These are phyloP conservation scores for Eubasilissa regina DNA, from an alignment of 1,140 invertebrate species.

Conservation along the genomic window DNA sequence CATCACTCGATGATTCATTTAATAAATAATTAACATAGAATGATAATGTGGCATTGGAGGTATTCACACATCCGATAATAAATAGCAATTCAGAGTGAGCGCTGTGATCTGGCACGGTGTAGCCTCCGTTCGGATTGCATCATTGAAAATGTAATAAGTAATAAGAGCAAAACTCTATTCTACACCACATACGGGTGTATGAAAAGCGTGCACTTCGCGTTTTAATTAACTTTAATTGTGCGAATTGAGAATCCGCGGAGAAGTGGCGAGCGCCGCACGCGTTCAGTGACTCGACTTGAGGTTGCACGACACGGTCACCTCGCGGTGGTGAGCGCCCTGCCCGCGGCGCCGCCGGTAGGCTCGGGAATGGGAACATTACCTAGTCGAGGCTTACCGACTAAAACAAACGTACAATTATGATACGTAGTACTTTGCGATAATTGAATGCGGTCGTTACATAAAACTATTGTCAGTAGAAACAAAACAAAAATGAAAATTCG, in stretches of 20 bases:
- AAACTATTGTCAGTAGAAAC: too few species aligned
- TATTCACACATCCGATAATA: background rate
- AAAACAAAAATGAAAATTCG: too few species aligned
- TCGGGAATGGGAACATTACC: too few species aligned
- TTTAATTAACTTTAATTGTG: slow-evolving; percentile 20
- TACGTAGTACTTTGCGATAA: too few species aligned
- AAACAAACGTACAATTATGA: too few species aligned
- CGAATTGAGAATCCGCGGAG: background rate
- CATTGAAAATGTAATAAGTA: too few species aligned
- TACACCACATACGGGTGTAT: background rate
- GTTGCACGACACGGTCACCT: too few species aligned
- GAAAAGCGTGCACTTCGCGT: background rate
- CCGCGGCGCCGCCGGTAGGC: too few species aligned
- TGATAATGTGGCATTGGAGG: background rate
- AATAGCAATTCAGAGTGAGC: background rate
- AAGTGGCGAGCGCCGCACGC: background rate
- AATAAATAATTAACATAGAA: background rate
- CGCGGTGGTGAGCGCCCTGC: too few species aligned
- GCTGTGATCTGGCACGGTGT: background rate
- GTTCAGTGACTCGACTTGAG: slow-evolving; percentile 14
- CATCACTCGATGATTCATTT: background rate
- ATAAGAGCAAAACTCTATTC: background rate
- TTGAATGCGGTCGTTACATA: too few species aligned
- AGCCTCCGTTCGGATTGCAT: background rate
- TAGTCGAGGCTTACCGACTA: too few species aligned